Evolutionary conservation across 2,888 invertebrate species (phyloP), one percentile per base, ranked within the genome.

Genomic region (Leucophenga montana): DNA sequence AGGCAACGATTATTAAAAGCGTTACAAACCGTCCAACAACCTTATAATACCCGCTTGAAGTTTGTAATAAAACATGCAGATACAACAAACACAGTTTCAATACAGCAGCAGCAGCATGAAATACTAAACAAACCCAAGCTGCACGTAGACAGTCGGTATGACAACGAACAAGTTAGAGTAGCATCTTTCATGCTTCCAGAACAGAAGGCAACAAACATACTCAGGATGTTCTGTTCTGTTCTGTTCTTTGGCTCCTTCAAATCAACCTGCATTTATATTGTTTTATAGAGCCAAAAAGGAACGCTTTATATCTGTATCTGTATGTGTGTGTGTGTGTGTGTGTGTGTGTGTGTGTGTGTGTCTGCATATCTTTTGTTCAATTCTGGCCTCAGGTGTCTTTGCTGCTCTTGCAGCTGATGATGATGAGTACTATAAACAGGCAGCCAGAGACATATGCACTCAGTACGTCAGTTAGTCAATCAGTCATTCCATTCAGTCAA

Each of bases 371-470:
- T 64, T 64, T 46, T 48, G 48, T 64, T 46, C 27, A 64, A 48
- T 61, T 39, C 48, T 64, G 48, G 62, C 62, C 62, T 64, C 62
- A 64, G 62, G 62, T 64, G 62, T 22, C 46, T 44, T 62, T 44
- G 46, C 44, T 20, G 46, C 46, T 62, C 46, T 48, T 64, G 62
- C 62, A 64, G 62, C 62, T 64, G 62, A 64, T 46, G 62, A 64
- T 46, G 22, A 27, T 39, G 39, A 39, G 39, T 39, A 3, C 39
- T 39, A 39, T 39, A 22, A 48, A 50, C 50, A 3, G 8, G 39
- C 39, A 39, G n/a, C 16, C n/a, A 50, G 50, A 50, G 50, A 50
- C 50, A 50, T n/a, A 50, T 18, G 50, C 18, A 39, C 39, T 39
- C 39, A 39, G 39, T 39, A 3, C 11, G 8, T 39, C 39, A 1